A percentile compares a stretch with the other conserved stretches of the same genome.
These are phyloP conservation scores for Pyrrhopygopsis socrates DNA, from an alignment of 2,888 invertebrate genomes.

Conservation along the genomic window DNA sequence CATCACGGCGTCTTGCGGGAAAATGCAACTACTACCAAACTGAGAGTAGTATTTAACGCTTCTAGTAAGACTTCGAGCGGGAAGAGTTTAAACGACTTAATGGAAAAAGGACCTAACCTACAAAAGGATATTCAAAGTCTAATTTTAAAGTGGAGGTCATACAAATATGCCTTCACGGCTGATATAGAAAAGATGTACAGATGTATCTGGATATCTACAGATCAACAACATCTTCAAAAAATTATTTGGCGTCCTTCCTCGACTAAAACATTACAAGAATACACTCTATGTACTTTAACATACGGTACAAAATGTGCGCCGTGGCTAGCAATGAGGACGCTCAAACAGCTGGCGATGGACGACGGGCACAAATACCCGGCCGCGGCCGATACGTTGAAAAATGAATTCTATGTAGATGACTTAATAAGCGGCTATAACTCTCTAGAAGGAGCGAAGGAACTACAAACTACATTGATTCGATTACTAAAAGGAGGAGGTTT, in stretches of 20 bases:
- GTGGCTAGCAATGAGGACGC: slow-evolving; percentile 38
- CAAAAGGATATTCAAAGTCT: slow-evolving; percentile 64
- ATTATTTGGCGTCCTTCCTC: slow-evolving; percentile 56
- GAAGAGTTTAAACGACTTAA: slow-evolving; percentile 43
- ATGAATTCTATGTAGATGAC: slow-evolving; percentile 35
- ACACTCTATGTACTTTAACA: slow-evolving; percentile 57
- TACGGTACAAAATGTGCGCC: slow-evolving; percentile 41
- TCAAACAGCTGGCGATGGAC: slow-evolving; percentile 39
- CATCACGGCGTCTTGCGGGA: slow-evolving; percentile 62
- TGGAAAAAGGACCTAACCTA: slow-evolving; percentile 41
- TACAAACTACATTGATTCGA: slow-evolving; percentile 21
- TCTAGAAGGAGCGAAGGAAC: slow-evolving; percentile 9
- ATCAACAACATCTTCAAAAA: slow-evolving; percentile 48
- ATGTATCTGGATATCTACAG: neutral
- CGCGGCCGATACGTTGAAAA: slow-evolving; percentile 25
- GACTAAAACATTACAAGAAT: slow-evolving; percentile 49
- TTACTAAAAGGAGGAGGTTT: slow-evolving; percentile 35
- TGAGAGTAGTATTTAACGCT: slow-evolving; percentile 70
- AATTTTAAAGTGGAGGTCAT: slow-evolving; percentile 53
- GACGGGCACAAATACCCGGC: slow-evolving; percentile 37
- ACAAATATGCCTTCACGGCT: slow-evolving; percentile 48
- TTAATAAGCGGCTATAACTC: slow-evolving; percentile 11
- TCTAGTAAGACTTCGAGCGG: slow-evolving; percentile 54
- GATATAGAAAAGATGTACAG: slow-evolving; percentile 57
- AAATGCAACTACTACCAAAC: slow-evolving; percentile 64